These are phyloP conservation scores for Remorina albescens DNA, from an alignment of 2,797 vertebrate genomes.

Conservation along the genomic window DNA sequence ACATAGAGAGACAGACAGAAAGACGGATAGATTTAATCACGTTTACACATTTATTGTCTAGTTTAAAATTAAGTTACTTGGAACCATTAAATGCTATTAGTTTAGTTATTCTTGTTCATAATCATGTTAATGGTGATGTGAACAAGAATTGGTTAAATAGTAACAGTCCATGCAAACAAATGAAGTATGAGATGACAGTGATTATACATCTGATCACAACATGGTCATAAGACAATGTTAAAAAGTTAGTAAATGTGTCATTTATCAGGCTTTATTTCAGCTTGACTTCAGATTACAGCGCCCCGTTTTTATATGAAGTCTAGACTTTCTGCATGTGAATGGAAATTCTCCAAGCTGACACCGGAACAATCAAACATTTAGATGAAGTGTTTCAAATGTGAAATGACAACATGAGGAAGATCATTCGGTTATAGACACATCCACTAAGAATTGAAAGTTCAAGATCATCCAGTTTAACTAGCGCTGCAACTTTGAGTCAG, in stretches of 20 bases:
- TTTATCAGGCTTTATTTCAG: slow-evolving; percentile 10
- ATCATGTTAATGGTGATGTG: neutral
- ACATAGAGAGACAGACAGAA: slow-evolving; percentile 31
- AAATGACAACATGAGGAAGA: neutral
- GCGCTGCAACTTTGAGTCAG: slow-evolving; percentile 39
- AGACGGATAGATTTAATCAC: slow-evolving; percentile 11
- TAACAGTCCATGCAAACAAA: neutral
- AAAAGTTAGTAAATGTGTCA: neutral
- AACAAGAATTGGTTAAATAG: neutral
- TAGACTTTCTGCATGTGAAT: neutral
- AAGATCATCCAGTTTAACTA: slow-evolving; percentile 38
- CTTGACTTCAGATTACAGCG: neutral
- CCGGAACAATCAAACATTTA: neutral
- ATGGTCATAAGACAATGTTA: neutral
- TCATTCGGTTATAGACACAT: slow-evolving; percentile 1
- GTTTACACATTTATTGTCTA: neutral
- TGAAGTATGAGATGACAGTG: too few species aligned
- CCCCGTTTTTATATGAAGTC: neutral
- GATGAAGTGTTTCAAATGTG: slow-evolving; percentile 11
- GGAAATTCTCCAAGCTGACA: neutral
- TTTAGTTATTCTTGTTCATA: neutral
- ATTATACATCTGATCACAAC: neutral
- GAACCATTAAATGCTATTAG: neutral
- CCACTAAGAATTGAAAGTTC: slow-evolving; percentile 20
- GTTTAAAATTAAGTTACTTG: neutral